Evolutionary conservation across 2,113 vertebrate species (phyloP).

Genomic region (Phrynosoma platyrhinos): DNA sequence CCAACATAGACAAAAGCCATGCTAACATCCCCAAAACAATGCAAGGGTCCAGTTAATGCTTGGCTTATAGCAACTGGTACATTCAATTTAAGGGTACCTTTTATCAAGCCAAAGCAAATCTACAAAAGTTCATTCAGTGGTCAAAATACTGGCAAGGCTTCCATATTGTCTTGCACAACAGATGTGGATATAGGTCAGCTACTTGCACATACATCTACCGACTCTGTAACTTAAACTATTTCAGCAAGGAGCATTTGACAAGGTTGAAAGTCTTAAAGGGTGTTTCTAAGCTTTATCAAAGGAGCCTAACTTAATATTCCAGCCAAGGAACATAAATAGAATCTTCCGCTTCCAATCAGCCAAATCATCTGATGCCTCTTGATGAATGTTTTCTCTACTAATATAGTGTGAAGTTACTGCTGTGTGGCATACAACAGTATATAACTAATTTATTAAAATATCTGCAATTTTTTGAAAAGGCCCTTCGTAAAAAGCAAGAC

Average conservation of each 20-base stretch:
- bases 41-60: neutral
- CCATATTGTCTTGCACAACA: neutral
- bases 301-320: neutral
- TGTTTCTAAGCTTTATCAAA: neutral
- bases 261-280: neutral
- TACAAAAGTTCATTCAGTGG: neutral
- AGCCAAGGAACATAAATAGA: neutral
- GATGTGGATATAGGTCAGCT: neutral
- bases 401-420: neutral
- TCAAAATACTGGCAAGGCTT: neutral
- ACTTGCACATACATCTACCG: neutral
- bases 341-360: neutral
- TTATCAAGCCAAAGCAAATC: neutral
- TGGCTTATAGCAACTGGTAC: neutral
- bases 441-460: neutral
- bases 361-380: rapidly evolving
- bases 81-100: neutral
- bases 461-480: neutral
- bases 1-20: neutral
- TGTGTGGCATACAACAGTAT: neutral
- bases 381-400: slow-evolving; percentile 7
- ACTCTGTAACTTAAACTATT: neutral
- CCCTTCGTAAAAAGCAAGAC: neutral
- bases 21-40: neutral
- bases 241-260: neutral